These are phyloP conservation scores for Hafferia zeledoni DNA, from an alignment of 2,797 vertebrate genomes.

Conservation along the genomic window DNA sequence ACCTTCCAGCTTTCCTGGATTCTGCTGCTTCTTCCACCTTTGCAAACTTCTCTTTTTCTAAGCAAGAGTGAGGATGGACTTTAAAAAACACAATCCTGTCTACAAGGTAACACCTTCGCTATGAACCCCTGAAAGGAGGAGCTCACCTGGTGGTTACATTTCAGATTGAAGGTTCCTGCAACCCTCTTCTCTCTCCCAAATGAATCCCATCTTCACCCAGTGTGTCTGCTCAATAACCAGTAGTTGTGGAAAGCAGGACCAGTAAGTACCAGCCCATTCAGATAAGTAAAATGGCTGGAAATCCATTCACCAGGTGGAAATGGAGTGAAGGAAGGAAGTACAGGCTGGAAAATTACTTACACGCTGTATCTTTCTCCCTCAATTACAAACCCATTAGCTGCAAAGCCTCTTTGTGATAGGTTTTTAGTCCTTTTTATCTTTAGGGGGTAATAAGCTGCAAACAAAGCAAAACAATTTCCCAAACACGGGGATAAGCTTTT, in stretches of 20 bases:
- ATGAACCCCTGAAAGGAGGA: neutral
- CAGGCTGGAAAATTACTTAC: constrained; percentile 14
- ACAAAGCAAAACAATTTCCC: constrained; percentile 41
- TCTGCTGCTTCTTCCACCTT: constrained; percentile 64
- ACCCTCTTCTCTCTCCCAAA: neutral
- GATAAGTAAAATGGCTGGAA: neutral
- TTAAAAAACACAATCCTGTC: neutral
- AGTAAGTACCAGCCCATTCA: neutral
- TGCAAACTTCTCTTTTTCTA: constrained; percentile 62
- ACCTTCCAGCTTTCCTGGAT: constrained; percentile 50
- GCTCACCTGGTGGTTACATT: neutral
- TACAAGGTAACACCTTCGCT: constrained; percentile 67
- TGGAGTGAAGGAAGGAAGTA: neutral
- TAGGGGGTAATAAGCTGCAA: constrained; percentile 27
- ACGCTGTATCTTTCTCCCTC: neutral
- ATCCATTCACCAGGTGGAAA: neutral
- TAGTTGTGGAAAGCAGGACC: neutral
- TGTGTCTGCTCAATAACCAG: neutral
- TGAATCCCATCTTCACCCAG: neutral
- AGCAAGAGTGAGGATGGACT: constrained; percentile 43
- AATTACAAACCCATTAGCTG: constrained; percentile 16
- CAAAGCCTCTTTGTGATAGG: neutral
- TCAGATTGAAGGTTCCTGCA: neutral
- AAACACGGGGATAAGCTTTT: neutral
- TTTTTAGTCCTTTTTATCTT: constrained; percentile 20